Conservation (phyloP, 92 coral and sea anemone species). For the Muricea muricata region DNA sequence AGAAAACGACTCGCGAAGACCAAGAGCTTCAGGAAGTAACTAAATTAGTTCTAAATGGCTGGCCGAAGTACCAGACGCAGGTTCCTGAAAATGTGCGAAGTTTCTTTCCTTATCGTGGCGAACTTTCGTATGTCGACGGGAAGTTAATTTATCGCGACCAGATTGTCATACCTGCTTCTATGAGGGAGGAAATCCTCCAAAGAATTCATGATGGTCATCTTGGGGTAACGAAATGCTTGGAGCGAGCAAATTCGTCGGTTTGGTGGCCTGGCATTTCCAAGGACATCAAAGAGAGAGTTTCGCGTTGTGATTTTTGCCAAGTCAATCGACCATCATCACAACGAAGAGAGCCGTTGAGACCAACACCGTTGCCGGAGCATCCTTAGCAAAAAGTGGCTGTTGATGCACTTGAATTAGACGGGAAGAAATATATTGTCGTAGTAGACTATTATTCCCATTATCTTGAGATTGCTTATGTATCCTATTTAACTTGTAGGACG, state of each 20-base stretch:
- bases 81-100: slow-evolving; percentile 26
- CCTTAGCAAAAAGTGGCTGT: no score
- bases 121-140: no score
- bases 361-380: no score
- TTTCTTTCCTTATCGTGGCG: slow-evolving; percentile 30
- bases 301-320: no score
- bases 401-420: no score
- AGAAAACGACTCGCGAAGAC: slow-evolving; percentile 23
- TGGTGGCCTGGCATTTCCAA: slow-evolving; percentile 58
- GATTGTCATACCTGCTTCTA: no score
- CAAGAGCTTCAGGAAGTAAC: slow-evolving; percentile 42
- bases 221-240: no score
- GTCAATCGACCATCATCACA: slow-evolving; percentile 17
- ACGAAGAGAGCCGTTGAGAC: slow-evolving; percentile 42
- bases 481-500: slow-evolving; percentile 37
- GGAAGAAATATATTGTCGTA: no score
- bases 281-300: slow-evolving; percentile 48
- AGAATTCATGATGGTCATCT: no score
- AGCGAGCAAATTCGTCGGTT: not conserved
- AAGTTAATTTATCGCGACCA: no score
- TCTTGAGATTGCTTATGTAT: not conserved
- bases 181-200: no score
- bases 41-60: slow-evolving; percentile 44
- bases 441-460: no score
- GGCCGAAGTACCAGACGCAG: slow-evolving; percentile 56